Conservation (phyloP, 35 echinoderm and acorn worm species). For the Apostichopus parvimensis region DNA sequence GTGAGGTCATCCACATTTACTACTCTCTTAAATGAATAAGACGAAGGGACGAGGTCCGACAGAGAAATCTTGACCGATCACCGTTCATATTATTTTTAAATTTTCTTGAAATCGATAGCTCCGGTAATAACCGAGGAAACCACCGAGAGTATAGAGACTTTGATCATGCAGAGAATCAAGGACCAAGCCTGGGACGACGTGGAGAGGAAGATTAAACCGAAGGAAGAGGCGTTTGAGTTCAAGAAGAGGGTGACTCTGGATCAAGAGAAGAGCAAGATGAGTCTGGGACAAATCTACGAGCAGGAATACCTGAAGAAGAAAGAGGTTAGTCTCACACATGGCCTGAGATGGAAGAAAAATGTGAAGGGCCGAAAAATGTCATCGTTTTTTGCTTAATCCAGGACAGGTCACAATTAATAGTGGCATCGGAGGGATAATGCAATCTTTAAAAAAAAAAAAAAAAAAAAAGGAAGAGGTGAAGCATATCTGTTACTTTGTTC, state of each 20-base stretch:
- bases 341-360: no score
- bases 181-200: conserved; percentile 97
- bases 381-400: no score
- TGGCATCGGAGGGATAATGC: no score
- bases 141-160: conserved; percentile 73
- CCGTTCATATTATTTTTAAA: background rate
- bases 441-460: no score
- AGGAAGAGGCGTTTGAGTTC: conserved; percentile 88
- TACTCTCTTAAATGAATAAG: no score
- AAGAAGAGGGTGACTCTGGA: conserved; percentile 90
- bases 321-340: conserved; percentile 57
- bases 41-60: no score
- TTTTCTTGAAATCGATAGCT: conserved; percentile 45
- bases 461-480: no score
- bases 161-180: conserved; percentile 83
- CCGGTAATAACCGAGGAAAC: conserved; percentile 96
- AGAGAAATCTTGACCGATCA: no score
- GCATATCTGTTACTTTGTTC: no score
- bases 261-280: conserved; percentile 98
- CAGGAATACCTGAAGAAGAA: conserved; percentile 92
- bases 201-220: conserved; percentile 86
- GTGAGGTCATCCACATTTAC: no score
- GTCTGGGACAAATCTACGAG: conserved; percentile 93
- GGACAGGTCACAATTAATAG: no score
- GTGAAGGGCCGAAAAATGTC: no score